Percentiles rank a stretch among this genome's conserved stretches.
Conservation (phyloP, 2,888 invertebrate genomes). For the Molanna angustata region DNA sequence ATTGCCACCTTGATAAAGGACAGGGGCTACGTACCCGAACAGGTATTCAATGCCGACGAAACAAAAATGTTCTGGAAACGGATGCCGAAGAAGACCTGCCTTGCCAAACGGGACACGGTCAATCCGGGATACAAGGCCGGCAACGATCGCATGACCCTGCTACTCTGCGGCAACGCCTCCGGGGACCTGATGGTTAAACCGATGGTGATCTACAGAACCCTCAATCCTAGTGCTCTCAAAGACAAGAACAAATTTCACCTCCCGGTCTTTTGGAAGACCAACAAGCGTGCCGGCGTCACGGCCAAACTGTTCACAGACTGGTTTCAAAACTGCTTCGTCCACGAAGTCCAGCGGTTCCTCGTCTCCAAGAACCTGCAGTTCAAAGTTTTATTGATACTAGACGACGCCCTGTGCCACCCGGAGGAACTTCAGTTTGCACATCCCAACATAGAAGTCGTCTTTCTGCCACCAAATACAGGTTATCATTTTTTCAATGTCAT, state of each 20-base stretch:
- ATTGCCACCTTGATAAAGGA: constrained; percentile 33
- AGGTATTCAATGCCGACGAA: constrained; percentile 37
- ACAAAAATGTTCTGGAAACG: constrained; percentile 36
- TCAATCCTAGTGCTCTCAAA: constrained; percentile 36
- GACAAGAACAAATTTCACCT: constrained; percentile 33
- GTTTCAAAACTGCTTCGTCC: constrained; percentile 33
- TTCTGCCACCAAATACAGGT: constrained; percentile 36
- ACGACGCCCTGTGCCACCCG: constrained; percentile 34
- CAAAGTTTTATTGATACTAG: constrained; percentile 33
- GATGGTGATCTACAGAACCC: constrained; percentile 35
- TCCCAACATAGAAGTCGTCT: constrained; percentile 32
- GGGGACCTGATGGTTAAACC: constrained; percentile 36
- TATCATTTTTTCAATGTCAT: too few species aligned
- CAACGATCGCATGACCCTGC: constrained; percentile 37
- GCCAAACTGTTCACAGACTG: constrained; percentile 27
- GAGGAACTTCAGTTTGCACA: constrained; percentile 29
- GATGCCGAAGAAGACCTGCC: constrained; percentile 38
- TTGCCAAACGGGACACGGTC: constrained; percentile 36
- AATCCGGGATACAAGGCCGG: constrained; percentile 34
- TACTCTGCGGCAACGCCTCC: constrained; percentile 36
- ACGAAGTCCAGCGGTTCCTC: constrained; percentile 31
- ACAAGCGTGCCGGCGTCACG: constrained; percentile 36
- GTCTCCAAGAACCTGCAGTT: constrained; percentile 28
- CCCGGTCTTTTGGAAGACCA: constrained; percentile 36
- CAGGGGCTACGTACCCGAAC: constrained; percentile 34